Evolutionary conservation across 2,888 invertebrate species (phyloP).

Genomic region (Epirrhoe tristata): DNA sequence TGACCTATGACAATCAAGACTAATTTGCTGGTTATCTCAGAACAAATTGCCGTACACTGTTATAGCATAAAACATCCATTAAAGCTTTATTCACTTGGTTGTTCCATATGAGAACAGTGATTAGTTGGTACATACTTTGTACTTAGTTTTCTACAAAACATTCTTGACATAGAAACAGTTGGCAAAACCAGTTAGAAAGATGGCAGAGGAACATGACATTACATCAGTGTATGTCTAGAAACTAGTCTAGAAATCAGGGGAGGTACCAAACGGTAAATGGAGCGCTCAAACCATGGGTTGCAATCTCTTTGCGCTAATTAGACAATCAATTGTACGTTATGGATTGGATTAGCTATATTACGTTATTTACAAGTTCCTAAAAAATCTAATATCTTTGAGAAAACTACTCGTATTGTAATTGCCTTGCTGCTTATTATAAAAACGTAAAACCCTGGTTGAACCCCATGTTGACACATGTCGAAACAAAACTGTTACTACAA

Average conservation of each 20-base stretch:
- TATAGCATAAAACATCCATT: not conserved
- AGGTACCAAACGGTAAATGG: constrained; percentile 56
- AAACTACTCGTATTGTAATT: not conserved
- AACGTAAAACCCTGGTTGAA: too few relatives aligned
- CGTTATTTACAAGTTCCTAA: not conserved
- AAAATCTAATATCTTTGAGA: not conserved
- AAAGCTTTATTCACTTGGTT: not conserved
- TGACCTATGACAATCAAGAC: constrained; percentile 3
- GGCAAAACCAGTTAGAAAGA: constrained; percentile 42
- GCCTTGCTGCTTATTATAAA: too few relatives aligned
- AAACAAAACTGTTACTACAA: too few relatives aligned
- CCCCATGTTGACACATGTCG: too few relatives aligned
- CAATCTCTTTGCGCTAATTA: constrained; percentile 33
- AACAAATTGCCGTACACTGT: not conserved
- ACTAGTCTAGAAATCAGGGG: constrained; percentile 64
- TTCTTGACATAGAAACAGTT: constrained; percentile 1
- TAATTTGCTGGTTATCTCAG: not conserved
- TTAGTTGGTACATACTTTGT: not conserved
- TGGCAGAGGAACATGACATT: constrained; percentile 37
- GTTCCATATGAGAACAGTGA: not conserved
- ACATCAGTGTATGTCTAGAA: constrained; percentile 49
- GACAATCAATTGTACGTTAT: constrained; percentile 20
- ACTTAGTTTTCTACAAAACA: constrained; percentile 10
- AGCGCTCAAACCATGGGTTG: constrained; percentile 53
- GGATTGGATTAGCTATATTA: not conserved